Base-by-base conservation (phyloP, 1,140 invertebrate species). In the Macrostomum lignano region DNA sequence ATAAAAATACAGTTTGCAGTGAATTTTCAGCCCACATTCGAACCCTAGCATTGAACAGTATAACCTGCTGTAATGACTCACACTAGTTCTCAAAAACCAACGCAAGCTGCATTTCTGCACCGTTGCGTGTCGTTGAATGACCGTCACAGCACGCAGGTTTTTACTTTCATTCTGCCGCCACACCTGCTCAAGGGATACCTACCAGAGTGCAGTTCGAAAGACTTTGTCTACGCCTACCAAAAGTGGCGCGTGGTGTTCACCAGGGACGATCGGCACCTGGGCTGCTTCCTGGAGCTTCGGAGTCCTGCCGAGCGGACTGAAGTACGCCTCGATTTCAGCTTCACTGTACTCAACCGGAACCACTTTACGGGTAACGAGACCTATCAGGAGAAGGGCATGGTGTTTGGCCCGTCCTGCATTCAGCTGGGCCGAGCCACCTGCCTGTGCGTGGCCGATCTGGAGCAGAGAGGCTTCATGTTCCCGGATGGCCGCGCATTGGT, bases 201-300 rank as follows among this genome's bases (percentile, higher is more conserved):
- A 14, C 46, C 42, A n/a, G 46, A 48, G 22, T 35, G 44, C 5
- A 44, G 41, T 26, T 43, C 44, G 11, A 15, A 32, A 52, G 74
- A 78, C 47, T 72, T 78, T 49, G 66, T 68, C 17, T 77, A 73
- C 54, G 73, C 73, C 6, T 72, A 74, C 48, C 74, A 78, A 45
- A 64, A 67, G 57, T 81, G 74, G 74, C 72, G 71, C n/a, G 70
- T 78, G 32, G 72, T 72, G 2, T 75, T 78, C 51, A 70, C 68
- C 0, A 64, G 72, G 13, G 69, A 68, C 19, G 73, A 76, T 45
- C 71, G 73, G 47, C 67, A 73, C 40, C 51, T 76, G 40, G 74
- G 74, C 2, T 71, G 74, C 6, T 77, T 73, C 47, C 60, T 77
- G 35, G 72, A 74, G 21, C 71, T 74, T 66, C 63, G 69, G 14